Conservation (phyloP, 2,113 vertebrate species). For the Morphnarchus princeps region DNA sequence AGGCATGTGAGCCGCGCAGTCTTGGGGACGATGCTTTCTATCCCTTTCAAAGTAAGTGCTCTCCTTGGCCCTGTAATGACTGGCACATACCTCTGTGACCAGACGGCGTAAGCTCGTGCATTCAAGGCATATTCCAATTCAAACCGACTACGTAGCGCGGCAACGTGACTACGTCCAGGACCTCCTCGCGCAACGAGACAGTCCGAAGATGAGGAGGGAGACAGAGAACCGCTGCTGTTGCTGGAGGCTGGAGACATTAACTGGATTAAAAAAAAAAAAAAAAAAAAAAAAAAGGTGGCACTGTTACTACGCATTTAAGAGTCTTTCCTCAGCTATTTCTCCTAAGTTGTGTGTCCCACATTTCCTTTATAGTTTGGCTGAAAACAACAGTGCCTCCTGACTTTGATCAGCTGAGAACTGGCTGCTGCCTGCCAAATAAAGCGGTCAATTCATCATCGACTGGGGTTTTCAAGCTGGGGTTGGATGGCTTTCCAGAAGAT, state of each 20-base stretch:
- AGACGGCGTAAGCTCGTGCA: constrained; percentile 73
- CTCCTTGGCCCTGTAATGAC: no score
- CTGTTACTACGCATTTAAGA: background rate
- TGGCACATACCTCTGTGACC: constrained; percentile 80
- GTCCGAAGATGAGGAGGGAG: constrained; percentile 88
- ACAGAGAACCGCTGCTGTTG: constrained; percentile 93
- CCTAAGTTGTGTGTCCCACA: fast-evolving
- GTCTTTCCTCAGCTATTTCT: background rate
- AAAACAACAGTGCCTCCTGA: background rate
- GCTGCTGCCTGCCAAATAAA: background rate
- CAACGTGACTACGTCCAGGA: constrained; percentile 87
- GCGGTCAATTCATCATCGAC: fast-evolving
- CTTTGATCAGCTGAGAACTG: background rate
- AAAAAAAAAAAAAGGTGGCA: no score
- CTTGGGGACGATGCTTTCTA: background rate
- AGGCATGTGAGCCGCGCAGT: background rate
- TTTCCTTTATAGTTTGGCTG: background rate
- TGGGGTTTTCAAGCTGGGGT: background rate
- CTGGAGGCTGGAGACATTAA: constrained; percentile 93
- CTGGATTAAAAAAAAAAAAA: constrained; percentile 53
- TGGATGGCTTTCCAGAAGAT: background rate
- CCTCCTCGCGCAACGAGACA: constrained; percentile 80
- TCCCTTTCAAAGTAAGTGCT: background rate
- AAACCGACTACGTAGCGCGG: constrained; percentile 85
- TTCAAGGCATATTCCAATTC: constrained; percentile 90